Percentiles rank a stretch among this genome's conserved stretches.
phyloP scores from a whole-genome alignment of 2,113 vertebrate genomes.

The Orientallactaga bullata region DNA sequence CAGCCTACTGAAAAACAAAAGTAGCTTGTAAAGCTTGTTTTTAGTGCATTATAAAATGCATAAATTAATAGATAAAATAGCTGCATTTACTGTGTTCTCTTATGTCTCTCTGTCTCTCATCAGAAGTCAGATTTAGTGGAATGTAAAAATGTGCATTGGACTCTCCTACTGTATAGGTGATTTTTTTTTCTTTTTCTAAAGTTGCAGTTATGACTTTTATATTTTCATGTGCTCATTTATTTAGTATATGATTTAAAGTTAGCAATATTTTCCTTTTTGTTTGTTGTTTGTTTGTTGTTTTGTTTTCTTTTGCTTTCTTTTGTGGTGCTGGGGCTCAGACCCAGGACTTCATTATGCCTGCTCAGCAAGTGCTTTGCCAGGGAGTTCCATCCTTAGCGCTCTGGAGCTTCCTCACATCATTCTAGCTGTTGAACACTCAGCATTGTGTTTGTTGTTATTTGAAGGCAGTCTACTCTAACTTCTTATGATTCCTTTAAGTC shows the following conservation, averaged over 20 bases:
- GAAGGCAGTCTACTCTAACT: not conserved
- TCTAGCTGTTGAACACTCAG: not conserved
- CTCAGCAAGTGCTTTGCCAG: not conserved
- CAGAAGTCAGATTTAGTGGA: not conserved
- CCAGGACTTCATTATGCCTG: not conserved
- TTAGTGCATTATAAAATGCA: not conserved
- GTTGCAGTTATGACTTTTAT: not conserved
- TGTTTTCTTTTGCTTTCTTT: too few relatives aligned
- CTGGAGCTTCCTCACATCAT: not conserved
- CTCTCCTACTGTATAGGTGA: not conserved
- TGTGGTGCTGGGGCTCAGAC: not conserved
- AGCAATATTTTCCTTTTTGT: not conserved
- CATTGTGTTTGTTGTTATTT: not conserved
- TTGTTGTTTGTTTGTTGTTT: not conserved
- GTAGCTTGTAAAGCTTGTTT: not conserved
- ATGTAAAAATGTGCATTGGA: not conserved
- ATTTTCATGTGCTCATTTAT: not conserved
- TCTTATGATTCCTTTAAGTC: not conserved
- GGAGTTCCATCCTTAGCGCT: not conserved
- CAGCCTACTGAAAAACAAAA: not conserved
- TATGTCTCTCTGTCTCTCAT: not conserved
- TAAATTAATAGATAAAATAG: not conserved
- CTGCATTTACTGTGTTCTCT: not conserved
- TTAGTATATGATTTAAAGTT: not conserved
- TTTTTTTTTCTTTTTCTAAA: not conserved